These are phyloP conservation scores for Diadema setosum DNA, from an alignment of 35 echinoderm and acorn worm genomes.

Conservation along the genomic window DNA sequence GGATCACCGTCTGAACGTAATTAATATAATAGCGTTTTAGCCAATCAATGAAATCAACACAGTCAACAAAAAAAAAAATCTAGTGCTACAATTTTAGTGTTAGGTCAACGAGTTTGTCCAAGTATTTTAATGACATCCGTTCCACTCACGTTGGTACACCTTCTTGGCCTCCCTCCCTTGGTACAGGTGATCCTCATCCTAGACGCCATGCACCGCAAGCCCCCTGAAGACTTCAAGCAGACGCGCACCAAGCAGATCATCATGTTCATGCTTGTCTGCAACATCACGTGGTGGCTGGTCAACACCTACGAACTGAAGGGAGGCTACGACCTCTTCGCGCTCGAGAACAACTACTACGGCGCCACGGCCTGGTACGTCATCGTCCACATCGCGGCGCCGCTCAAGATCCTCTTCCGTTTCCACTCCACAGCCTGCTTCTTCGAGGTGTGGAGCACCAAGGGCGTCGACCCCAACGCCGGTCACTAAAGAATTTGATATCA, in stretches of 20 bases:
- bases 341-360: conserved; percentile 94
- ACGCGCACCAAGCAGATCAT: conserved; percentile 91
- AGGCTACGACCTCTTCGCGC: conserved; percentile 78
- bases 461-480: background rate
- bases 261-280: conserved; percentile 89
- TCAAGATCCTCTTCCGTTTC: conserved; percentile 92
- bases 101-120: too few species aligned
- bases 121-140: too few species aligned
- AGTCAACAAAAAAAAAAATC: too few species aligned
- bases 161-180: too few species aligned
- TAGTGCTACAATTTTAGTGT: too few species aligned
- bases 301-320: conserved; percentile 96
- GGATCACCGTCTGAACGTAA: too few species aligned
- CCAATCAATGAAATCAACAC: too few species aligned
- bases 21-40: too few species aligned
- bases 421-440: conserved; percentile 97
- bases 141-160: too few species aligned
- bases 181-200: conserved; percentile 67
- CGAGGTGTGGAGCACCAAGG: conserved; percentile 85
- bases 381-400: conserved; percentile 85
- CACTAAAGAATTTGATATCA: too few species aligned
- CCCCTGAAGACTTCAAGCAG: conserved; percentile 82
- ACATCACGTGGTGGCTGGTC: conserved; percentile 93
- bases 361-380: conserved; percentile 90
- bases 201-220: conserved; percentile 85